phyloP scores from a whole-genome alignment of 2,113 vertebrate genomes.

The Atractosteus spatula region DNA sequence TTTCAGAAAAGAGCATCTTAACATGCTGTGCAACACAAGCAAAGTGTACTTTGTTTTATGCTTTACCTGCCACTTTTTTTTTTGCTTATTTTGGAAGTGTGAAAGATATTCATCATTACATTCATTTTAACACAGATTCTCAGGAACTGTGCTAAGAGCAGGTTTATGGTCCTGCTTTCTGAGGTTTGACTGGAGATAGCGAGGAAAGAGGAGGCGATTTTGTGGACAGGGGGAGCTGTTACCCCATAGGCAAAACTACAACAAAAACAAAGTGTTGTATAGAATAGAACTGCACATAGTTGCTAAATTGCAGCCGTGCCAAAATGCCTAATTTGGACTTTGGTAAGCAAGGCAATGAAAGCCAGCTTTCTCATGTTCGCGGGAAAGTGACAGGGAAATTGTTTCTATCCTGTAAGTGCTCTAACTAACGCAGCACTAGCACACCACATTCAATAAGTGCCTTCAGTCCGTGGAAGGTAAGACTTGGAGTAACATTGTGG shows the following conservation, averaged over 20 bases:
- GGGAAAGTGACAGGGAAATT: conserved; percentile 10
- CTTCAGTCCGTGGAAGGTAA: not conserved
- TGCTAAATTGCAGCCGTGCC: not conserved
- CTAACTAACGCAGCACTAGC: not conserved
- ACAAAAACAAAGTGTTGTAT: too few species aligned
- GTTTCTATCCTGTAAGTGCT: not conserved
- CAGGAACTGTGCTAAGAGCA: not conserved
- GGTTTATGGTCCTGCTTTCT: not conserved
- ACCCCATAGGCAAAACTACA: not conserved
- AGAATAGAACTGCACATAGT: not conserved
- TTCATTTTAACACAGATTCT: not conserved
- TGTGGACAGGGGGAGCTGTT: not conserved
- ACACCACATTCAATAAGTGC: conserved; percentile 2
- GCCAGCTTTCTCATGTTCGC: not conserved
- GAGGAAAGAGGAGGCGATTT: not conserved
- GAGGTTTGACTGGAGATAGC: not conserved
- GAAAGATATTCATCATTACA: conserved; percentile 6
- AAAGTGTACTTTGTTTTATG: too few species aligned
- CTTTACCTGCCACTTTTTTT: conserved; percentile 16
- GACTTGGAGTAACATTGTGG: not conserved
- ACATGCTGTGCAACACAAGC: not conserved
- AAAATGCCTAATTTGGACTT: not conserved
- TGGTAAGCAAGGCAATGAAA: not conserved
- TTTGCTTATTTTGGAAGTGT: not conserved
- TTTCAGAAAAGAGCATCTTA: conserved; percentile 1